phyloP scores from a whole-genome alignment of 1,140 invertebrate genomes.

The Bombus terrestris region DNA sequence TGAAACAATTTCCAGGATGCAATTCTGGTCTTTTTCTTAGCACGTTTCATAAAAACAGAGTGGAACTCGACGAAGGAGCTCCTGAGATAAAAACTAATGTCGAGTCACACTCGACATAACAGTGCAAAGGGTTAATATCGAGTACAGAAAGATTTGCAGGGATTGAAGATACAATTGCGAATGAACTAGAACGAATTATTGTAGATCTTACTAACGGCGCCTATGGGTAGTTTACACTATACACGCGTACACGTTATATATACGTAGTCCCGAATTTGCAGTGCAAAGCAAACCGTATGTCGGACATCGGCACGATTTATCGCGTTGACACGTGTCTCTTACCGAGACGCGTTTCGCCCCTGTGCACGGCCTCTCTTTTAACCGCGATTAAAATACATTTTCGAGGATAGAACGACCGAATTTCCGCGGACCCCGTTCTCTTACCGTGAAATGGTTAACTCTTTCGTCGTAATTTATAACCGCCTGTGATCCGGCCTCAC shows the following conservation, averaged over 20 bases:
- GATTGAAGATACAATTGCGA: neutral
- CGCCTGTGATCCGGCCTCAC: neutral
- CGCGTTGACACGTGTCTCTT: constrained; percentile 78
- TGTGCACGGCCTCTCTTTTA: constrained; percentile 50
- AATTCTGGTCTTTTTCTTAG: rapidly evolving
- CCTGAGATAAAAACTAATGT: no score
- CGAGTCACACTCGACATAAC: no score
- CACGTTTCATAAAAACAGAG: no score
- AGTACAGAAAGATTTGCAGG: neutral
- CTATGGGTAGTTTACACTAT: constrained; percentile 45
- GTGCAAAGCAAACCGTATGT: constrained; percentile 78
- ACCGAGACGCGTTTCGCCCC: constrained; percentile 50
- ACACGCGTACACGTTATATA: constrained; percentile 39
- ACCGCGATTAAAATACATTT: constrained; percentile 69
- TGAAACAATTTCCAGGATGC: no score
- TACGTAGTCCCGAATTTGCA: constrained; percentile 59
- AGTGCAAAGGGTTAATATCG: neutral
- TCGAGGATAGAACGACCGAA: constrained; percentile 52
- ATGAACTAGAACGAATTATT: neutral
- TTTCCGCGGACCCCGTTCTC: constrained; percentile 45
- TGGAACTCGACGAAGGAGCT: no score
- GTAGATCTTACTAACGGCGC: constrained; percentile 6
- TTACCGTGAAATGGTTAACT: constrained; percentile 33
- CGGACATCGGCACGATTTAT: constrained; percentile 80
- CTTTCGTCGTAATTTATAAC: constrained; percentile 40